A percentile compares a stretch with the other conserved stretches of the same genome.
Evolutionary conservation across 2,113 vertebrate genomes (phyloP).

Genomic region (Gopherus flavomarginatus): DNA sequence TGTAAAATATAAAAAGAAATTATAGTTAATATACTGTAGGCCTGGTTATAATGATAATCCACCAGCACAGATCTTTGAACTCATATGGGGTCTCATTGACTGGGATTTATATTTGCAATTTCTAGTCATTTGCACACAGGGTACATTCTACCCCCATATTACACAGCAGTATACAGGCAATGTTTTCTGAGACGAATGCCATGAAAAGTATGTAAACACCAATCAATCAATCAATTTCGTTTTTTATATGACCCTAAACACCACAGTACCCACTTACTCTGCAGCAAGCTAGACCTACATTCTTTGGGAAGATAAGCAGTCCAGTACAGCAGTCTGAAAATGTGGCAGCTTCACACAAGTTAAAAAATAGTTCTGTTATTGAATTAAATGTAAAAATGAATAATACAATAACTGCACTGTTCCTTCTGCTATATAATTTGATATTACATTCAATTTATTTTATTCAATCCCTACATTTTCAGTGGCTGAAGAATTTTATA

Average conservation of each 20-base stretch:
- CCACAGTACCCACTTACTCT: neutral
- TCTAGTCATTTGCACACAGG: neutral
- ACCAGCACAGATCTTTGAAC: neutral
- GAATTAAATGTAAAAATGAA: neutral
- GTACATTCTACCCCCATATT: neutral
- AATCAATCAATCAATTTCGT: neutral
- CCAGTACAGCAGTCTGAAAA: neutral
- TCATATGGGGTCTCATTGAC: neutral
- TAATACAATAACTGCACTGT: neutral
- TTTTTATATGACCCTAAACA: neutral
- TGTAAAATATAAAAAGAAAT: neutral
- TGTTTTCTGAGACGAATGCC: neutral
- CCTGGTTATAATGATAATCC: neutral
- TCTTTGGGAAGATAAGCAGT: neutral
- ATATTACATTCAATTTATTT: neutral
- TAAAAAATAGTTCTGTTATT: neutral
- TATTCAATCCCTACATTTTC: neutral
- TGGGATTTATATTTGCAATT: neutral
- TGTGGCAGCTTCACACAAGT: neutral
- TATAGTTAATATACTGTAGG: neutral
- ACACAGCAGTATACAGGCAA: neutral
- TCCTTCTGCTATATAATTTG: neutral
- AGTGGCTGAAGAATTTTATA: neutral
- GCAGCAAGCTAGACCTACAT: neutral
- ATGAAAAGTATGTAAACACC: neutral